Evolutionary conservation across 2,888 invertebrate species (phyloP), one percentile per base, ranked within the genome.

Genomic region (Bellardia pandia): DNA sequence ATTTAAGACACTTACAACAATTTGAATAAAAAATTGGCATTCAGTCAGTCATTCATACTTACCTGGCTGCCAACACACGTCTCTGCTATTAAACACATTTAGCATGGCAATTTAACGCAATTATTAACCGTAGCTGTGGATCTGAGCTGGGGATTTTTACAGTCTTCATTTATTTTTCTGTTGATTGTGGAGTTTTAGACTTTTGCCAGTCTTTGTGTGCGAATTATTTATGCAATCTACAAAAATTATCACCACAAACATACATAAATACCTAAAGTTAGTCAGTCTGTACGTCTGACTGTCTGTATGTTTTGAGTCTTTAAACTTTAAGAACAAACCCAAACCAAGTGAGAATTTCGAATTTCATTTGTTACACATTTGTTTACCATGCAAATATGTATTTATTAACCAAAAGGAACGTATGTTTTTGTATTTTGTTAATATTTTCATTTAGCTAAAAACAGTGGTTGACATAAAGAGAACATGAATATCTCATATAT

Each of bases 101-200:
- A 88, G 86, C 84, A 88, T 89, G 88, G 83, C 86, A 89, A 89
- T 88, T 89, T 88, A 69, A 88, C 78, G 88, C 88, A 89, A 88
- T 89, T 88, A 88, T 88, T 88, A 66, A 37, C 58, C 68, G 48
- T 48, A 56, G 45, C 23, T 23, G 23, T 8, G 37, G 60, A 48
- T 74, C 56, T 58, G 45, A 75, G 40, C 14, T 75, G 58, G 81
- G 85, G 51, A 42, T 71, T 87, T 87, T 80, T 80, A 68, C 42
- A 48, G 77, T 51, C 62, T 56, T 64, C 11, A 53, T 5, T 72
- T 51, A 16, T 68, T 14, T 6, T 33, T 9, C 3, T 69, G 6
- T 51, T 5, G n/a, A 2, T 62, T 56, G 60, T 69, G 33, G 42
- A 66, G 56, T 56, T 56, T 30, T 23, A n/a, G 56, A 16, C 13